These are phyloP conservation scores for Channa maculata DNA, from an alignment of 2,113 vertebrate genomes.

Conservation along the genomic window DNA sequence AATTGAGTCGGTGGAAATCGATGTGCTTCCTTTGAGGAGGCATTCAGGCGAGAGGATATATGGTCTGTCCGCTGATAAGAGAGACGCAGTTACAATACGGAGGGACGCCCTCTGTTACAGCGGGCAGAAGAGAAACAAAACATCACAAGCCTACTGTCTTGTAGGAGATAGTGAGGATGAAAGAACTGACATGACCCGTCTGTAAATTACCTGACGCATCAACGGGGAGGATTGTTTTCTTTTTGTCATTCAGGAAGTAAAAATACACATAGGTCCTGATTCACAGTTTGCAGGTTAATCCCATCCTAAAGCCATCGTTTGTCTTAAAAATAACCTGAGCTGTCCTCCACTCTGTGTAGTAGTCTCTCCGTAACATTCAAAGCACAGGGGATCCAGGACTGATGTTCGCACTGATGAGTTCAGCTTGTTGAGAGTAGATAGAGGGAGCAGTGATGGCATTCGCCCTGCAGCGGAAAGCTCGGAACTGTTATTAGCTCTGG, in stretches of 20 bases:
- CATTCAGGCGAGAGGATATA: conserved; percentile 62
- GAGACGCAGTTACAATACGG: conserved; percentile 28
- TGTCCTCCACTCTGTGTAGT: conserved; percentile 3
- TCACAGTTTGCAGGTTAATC: conserved; percentile 28
- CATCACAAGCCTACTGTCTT: conserved; percentile 25
- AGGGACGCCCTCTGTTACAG: conserved; percentile 20
- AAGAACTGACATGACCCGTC: conserved; percentile 49
- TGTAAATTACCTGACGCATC: conserved; percentile 49
- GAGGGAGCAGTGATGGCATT: conserved; percentile 14
- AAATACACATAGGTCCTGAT: conserved; percentile 4
- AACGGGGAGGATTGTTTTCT: conserved; percentile 6
- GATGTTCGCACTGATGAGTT: background rate
- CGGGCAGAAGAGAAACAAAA: conserved; percentile 22
- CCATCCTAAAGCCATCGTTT: conserved; percentile 27
- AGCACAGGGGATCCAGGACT: background rate
- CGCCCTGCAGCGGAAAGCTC: conserved; percentile 10
- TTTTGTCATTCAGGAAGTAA: conserved; percentile 19
- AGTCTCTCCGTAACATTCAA: background rate
- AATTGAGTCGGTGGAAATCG: conserved; percentile 53
- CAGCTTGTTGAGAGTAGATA: background rate
- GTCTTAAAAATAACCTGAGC: conserved; percentile 40
- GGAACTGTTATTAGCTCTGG: background rate
- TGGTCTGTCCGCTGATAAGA: conserved; percentile 46
- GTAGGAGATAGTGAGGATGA: conserved; percentile 42
- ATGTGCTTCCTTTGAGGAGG: conserved; percentile 57